Conservation (phyloP, 1,140 invertebrate species). For the Drosophila kohkoa region DNA sequence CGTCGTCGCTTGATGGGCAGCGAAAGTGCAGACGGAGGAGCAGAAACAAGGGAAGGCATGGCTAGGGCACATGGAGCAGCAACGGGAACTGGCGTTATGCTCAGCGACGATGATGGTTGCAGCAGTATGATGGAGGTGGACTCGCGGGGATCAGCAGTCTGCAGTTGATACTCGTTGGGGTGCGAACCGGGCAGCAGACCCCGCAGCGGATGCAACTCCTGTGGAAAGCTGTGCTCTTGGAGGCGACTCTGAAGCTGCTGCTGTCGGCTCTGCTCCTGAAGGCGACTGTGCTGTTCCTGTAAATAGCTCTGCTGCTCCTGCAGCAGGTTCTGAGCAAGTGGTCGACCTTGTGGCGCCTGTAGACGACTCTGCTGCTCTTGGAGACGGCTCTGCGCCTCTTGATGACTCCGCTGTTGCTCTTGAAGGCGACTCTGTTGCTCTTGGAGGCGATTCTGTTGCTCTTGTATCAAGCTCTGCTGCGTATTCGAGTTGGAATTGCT, state of each 20-base stretch:
- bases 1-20: constrained; percentile 65
- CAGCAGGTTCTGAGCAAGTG: too few species aligned
- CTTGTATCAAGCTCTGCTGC: constrained; percentile 42
- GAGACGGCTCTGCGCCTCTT: too few species aligned
- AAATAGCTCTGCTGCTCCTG: too few species aligned
- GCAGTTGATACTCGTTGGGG: constrained; percentile 63
- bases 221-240: background rate
- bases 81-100: constrained; percentile 39
- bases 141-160: constrained; percentile 61
- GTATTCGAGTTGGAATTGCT: constrained; percentile 59
- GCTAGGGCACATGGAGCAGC: background rate
- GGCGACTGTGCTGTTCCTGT: too few species aligned
- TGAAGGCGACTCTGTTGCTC: too few species aligned
- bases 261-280: too few species aligned
- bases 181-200: constrained; percentile 36
- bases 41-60: background rate
- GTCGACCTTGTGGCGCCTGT: too few species aligned
- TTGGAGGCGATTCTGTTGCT: too few species aligned
- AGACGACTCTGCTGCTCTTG: too few species aligned
- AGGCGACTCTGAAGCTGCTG: too few species aligned
- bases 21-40: constrained; percentile 13
- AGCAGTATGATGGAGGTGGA: constrained; percentile 78
- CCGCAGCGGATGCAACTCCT: constrained; percentile 44
- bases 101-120: constrained; percentile 47
- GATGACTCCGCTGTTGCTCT: too few species aligned